Base-by-base conservation (phyloP, 2,888 invertebrate species). In the Eulithis testata region DNA sequence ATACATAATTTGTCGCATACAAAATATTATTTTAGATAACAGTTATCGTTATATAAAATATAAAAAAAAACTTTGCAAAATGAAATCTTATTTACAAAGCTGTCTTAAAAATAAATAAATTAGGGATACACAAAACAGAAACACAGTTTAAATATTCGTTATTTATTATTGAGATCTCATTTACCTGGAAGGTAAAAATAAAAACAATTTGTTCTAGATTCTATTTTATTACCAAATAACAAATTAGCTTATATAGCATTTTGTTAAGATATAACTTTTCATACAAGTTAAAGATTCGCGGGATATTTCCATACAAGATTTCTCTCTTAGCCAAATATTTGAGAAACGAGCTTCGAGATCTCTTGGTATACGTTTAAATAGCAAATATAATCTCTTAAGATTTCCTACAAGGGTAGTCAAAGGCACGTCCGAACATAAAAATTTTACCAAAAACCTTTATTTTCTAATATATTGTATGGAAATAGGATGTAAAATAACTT, bases 161-260 rank as follows among this genome's bases (percentile, higher is more conserved):
- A 45, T 63, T 66, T 60, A 59, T 62, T 62, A 14, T 52, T 63
- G 63, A 66, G 66, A 66, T 66, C 66, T 4, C 12, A 59, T 49
- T 37, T 37, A 52, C 40, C 69, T 66, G 70, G 63, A 27, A 68
- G 73, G 73, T 50, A 51, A 45, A 63, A 66, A 56, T 60, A 64
- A 64, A 63, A 43, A 52, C 62, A 44, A 14, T 53, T 40, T 21
- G 60, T 49, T 55, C 64, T 56, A 59, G 57, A 70, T 63, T 63
- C 56, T 53, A 56, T 63, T 49, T 66, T 66, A 66, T 66, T 66
- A 63, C 6, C 43, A 57, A 47, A 55, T 53, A 65, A 60, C 57
- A 60, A 55, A 8, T 43, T 21, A 49, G 47, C 9, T 54, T 27
- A 50, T 0, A 54, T 40, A 45, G 21, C 11, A 43, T 31, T 2